These are phyloP conservation scores for Microplitis mediator DNA, from an alignment of 1,140 invertebrate genomes.

Conservation along the genomic window DNA sequence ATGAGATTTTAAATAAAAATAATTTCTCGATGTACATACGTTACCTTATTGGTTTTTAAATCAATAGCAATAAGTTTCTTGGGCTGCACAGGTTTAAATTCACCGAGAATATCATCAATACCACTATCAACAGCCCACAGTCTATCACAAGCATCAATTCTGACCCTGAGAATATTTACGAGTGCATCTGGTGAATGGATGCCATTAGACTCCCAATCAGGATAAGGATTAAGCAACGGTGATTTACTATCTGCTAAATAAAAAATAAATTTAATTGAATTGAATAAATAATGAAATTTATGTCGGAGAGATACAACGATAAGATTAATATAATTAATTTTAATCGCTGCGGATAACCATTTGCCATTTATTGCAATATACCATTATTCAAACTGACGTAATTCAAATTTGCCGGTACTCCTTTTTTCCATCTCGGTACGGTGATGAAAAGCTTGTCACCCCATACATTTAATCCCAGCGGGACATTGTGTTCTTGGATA, in stretches of 20 bases:
- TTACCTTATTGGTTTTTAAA: slow-evolving; percentile 70
- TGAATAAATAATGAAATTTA: too few species aligned
- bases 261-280: not conserved
- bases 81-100: slow-evolving; percentile 66
- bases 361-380: not conserved
- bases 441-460: slow-evolving; percentile 79
- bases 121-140: slow-evolving; percentile 79
- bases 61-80: slow-evolving; percentile 73
- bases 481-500: slow-evolving; percentile 73
- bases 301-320: not conserved
- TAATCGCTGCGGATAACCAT: slow-evolving; percentile 31
- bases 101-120: slow-evolving; percentile 73
- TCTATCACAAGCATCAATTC: slow-evolving; percentile 73
- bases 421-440: slow-evolving; percentile 77
- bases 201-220: slow-evolving; percentile 70
- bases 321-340: slow-evolving; percentile 18
- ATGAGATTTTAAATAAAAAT: not conserved
- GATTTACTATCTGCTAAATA: slow-evolving; percentile 55
- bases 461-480: slow-evolving; percentile 75
- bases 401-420: slow-evolving; percentile 74
- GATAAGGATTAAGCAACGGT: slow-evolving; percentile 72
- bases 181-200: slow-evolving; percentile 61
- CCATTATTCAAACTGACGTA: slow-evolving; percentile 64
- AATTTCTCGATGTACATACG: slow-evolving; percentile 6
- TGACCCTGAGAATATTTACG: slow-evolving; percentile 71